Conservation (phyloP, 2,113 vertebrate species). For the Tursiops truncatus region DNA sequence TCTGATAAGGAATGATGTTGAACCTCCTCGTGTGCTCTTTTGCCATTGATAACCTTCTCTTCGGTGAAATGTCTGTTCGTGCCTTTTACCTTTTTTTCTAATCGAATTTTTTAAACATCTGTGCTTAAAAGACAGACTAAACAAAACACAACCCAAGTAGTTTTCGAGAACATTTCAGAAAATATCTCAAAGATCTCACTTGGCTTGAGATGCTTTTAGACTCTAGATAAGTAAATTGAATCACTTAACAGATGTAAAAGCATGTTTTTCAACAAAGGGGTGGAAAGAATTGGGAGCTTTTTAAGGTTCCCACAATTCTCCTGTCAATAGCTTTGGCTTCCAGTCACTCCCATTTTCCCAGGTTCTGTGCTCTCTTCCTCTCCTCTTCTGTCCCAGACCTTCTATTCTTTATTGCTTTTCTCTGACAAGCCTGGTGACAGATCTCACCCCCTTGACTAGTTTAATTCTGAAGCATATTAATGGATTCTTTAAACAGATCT, state of each 20-base stretch:
- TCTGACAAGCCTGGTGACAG: background rate
- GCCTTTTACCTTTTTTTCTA: background rate
- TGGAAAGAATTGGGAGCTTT: background rate
- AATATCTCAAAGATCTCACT: background rate
- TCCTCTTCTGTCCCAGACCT: background rate
- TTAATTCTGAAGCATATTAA: background rate
- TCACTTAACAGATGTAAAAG: background rate
- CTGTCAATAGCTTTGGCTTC: background rate
- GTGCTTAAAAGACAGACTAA: background rate
- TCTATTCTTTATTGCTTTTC: background rate
- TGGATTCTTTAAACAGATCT: background rate
- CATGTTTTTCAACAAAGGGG: background rate
- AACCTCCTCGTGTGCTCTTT: background rate
- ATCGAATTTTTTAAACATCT: background rate
- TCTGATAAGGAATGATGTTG: background rate
- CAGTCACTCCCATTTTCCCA: rapidly evolving
- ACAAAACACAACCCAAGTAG: background rate
- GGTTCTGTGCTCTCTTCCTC: background rate
- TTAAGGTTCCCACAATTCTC: background rate
- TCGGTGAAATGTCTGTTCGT: background rate
- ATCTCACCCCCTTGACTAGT: background rate
- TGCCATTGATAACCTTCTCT: background rate
- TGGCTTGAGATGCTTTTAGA: background rate
- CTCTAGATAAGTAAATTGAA: background rate
- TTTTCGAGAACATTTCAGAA: background rate